Evolutionary conservation across 2,888 invertebrate genomes (phyloP).

Genomic region (Temnothorax unifasciatus): DNA sequence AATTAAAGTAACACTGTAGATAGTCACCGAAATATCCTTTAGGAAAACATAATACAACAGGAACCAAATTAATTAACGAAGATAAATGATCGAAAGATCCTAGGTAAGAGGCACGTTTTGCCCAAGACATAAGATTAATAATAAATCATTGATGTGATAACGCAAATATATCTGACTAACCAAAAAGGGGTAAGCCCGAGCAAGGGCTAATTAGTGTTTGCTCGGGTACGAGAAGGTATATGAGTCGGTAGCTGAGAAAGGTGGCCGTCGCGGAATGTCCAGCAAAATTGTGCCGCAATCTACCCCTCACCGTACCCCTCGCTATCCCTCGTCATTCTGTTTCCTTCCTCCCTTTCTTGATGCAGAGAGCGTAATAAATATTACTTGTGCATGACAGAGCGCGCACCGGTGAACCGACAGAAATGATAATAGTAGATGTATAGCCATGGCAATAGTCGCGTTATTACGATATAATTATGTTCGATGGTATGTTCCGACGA

Average conservation of each 20-base stretch:
- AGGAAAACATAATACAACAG: background rate
- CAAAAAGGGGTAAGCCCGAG: slow-evolving; percentile 17
- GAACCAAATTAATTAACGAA: slow-evolving; percentile 30
- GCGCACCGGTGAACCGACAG: slow-evolving; percentile 30
- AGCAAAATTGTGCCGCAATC: slow-evolving; percentile 47
- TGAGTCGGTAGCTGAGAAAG: slow-evolving; percentile 35
- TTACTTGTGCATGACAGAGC: slow-evolving; percentile 64
- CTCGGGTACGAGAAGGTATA: slow-evolving; percentile 23
- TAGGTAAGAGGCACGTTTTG: background rate
- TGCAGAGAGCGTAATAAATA: slow-evolving; percentile 64
- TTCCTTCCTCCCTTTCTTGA: background rate
- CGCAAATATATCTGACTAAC: background rate
- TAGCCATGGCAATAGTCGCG: slow-evolving; percentile 65
- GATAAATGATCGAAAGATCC: background rate
- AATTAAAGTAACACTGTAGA: background rate
- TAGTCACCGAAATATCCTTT: background rate
- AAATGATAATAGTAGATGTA: slow-evolving; percentile 53
- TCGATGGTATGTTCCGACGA: slow-evolving; percentile 69
- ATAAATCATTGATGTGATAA: slow-evolving; percentile 21
- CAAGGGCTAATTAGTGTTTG: slow-evolving; percentile 54
- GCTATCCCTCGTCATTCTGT: slow-evolving; percentile 7
- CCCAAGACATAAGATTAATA: slow-evolving; percentile 18
- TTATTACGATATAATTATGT: slow-evolving; percentile 79
- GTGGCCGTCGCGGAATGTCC: slow-evolving; percentile 37
- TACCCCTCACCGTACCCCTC: slow-evolving; percentile 4